Conservation (phyloP, 2,797 vertebrate genomes). For the Malacoctenus gilli region DNA sequence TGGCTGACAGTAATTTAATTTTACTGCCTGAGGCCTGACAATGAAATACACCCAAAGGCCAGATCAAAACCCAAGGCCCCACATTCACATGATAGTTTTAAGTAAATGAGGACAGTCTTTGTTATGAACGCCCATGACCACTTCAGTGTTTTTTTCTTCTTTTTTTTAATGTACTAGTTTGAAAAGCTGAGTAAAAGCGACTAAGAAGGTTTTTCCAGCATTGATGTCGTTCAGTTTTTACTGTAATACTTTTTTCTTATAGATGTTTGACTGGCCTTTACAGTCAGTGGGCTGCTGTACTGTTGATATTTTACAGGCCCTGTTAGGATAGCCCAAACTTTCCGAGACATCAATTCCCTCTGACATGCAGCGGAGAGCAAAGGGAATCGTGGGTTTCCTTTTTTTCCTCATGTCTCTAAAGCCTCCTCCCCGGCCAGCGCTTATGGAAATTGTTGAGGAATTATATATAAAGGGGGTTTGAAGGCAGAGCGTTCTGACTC, state of each 20-base stretch:
- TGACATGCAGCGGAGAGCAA: slow-evolving; percentile 74
- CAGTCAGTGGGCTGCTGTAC: slow-evolving; percentile 26
- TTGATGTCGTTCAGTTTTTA: background rate
- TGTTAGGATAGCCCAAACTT: slow-evolving; percentile 59
- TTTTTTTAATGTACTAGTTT: background rate
- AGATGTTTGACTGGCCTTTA: slow-evolving; percentile 15
- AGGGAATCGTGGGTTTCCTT: slow-evolving; percentile 67
- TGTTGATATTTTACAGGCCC: slow-evolving; percentile 41
- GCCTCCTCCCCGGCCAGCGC: slow-evolving; percentile 65
- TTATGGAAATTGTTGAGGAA: slow-evolving; percentile 79
- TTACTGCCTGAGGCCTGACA: too few relatives aligned
- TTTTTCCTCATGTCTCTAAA: slow-evolving; percentile 66
- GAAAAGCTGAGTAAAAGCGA: slow-evolving; percentile 37
- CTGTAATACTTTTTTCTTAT: too few relatives aligned
- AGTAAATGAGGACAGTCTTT: too few relatives aligned
- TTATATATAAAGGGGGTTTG: slow-evolving; percentile 72
- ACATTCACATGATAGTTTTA: too few relatives aligned
- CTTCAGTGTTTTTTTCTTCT: too few relatives aligned
- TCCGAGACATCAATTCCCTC: slow-evolving; percentile 69
- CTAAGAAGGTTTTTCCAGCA: slow-evolving; percentile 17
- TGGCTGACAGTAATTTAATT: too few relatives aligned
- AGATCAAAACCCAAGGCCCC: too few relatives aligned
- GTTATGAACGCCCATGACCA: too few relatives aligned
- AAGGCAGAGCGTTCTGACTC: slow-evolving; percentile 65
- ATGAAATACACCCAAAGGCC: too few relatives aligned